Percentiles rank a stretch among this genome's conserved stretches.
Conservation (phyloP, 2,113 vertebrate species). For the Chamaea fasciata region DNA sequence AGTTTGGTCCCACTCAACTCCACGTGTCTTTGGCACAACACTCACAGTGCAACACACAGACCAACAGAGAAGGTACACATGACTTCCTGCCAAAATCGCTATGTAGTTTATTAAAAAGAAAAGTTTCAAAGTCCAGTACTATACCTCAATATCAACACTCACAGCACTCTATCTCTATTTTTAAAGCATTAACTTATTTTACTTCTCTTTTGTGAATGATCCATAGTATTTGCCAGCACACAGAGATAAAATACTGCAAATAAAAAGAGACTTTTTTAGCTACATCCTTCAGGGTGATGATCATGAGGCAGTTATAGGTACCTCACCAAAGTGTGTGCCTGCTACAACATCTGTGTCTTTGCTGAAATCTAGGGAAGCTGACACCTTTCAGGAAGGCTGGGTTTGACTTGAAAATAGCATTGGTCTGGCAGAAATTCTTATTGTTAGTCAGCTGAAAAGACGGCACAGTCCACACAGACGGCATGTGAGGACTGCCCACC, state of each 20-base stretch:
- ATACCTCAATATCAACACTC: not conserved
- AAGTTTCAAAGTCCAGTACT: not conserved
- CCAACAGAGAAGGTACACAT: accelerated
- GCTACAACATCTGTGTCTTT: not conserved
- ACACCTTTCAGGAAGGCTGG: not conserved
- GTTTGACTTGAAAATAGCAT: not conserved
- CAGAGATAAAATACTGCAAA: not conserved
- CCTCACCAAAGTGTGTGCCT: not conserved
- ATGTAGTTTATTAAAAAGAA: not conserved
- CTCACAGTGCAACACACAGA: not conserved
- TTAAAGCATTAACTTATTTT: not conserved
- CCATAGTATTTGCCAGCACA: not conserved
- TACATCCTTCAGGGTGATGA: not conserved
- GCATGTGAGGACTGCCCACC: not conserved
- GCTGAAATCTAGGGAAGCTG: not conserved
- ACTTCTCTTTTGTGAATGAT: not conserved
- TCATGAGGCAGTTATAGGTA: not conserved
- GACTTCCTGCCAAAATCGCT: not conserved
- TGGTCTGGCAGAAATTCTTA: not conserved
- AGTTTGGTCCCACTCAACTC: not conserved
- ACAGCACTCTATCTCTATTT: not conserved
- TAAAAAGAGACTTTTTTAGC: not conserved
- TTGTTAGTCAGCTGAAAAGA: not conserved
- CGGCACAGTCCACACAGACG: too few relatives aligned
- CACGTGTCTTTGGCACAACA: not conserved